Evolutionary conservation across 2,888 invertebrate species (phyloP), one percentile per base, ranked within the genome.

Genomic region (Thecophora atra): DNA sequence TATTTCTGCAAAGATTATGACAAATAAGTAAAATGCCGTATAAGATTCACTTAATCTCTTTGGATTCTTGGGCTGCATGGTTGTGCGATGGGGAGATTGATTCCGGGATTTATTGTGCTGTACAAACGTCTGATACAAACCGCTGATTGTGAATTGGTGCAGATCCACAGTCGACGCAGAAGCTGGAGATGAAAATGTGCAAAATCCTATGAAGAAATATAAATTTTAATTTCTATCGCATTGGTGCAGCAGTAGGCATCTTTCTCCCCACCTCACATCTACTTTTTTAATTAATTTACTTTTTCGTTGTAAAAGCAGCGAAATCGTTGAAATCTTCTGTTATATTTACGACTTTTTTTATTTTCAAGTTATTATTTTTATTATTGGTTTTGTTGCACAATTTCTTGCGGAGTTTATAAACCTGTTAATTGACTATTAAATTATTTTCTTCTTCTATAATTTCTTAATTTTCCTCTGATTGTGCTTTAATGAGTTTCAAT

Each of bases 121-220:
- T n/a, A n/a, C n/a, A n/a, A n/a, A n/a, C n/a, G n/a, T n/a, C n/a
- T n/a, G n/a, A n/a, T n/a, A n/a, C n/a, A n/a, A n/a, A n/a, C n/a
- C n/a, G 69, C 72, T 73, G 58, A 72, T 68, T 75, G 77, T 73
- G 75, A 77, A 78, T 76, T 78, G 75, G 76, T 76, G 76, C 77
- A 74, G 74, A 75, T 76, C 75, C 72, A 66, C 76, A 71, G 67
- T 71, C 26, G 69, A 71, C 68, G 56, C 7, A n/a, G 63, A 68
- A 66, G 44, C 73, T 26, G 52, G 30, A 11, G 47, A 66, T n/a
- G 62, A 54, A 67, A 67, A 51, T 56, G 60, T 19, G 44, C n/a
- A 65, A 65, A 42, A 65, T 71, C 7, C 30, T 60, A 19, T 26
- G 21, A 51, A 28, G 67, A 52, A 58, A 54, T 69, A 65, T 56